Conservation (phyloP, 2,113 vertebrate genomes). For the Nyctereutes procyonoides region DNA sequence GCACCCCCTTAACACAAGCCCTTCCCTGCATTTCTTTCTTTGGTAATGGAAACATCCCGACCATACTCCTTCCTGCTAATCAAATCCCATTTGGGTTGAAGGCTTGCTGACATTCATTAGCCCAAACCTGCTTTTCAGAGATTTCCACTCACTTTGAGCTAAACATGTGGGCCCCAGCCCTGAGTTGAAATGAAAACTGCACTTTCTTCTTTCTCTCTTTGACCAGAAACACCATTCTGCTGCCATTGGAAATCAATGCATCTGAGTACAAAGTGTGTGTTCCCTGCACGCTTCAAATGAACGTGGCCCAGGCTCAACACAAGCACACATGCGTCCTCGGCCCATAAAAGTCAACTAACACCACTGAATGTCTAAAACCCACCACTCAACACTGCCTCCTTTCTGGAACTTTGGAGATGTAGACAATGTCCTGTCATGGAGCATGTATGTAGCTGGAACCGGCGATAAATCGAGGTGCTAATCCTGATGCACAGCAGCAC, state of each 20-base stretch:
- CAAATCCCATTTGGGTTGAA: conserved; percentile 49
- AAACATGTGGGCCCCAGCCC: conserved; percentile 75
- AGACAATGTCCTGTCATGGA: conserved; percentile 49
- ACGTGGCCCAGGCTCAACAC: not conserved
- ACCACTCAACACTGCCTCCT: conserved; percentile 67
- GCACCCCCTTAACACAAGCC: not conserved
- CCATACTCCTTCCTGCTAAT: conserved; percentile 26
- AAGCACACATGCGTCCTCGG: not conserved
- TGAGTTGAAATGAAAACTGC: not conserved
- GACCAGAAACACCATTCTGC: conserved; percentile 42
- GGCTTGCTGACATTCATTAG: conserved; percentile 64
- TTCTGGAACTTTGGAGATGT: conserved; percentile 60
- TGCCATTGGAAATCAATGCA: not conserved
- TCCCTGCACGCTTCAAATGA: not conserved
- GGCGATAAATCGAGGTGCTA: conserved; percentile 81
- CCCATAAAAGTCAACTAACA: conserved; percentile 21
- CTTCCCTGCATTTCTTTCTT: not conserved
- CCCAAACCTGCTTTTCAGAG: conserved; percentile 59
- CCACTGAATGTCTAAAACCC: not conserved
- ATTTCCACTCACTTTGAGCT: conserved; percentile 67
- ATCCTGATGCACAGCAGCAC: conserved; percentile 57
- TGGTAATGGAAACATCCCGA: conserved; percentile 64
- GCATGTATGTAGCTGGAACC: conserved; percentile 15
- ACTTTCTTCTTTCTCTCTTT: conserved; percentile 63
- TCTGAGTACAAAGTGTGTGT: conserved; percentile 28